Base-by-base conservation (phyloP, 2,113 vertebrate genomes). In the Suncus etruscus region DNA sequence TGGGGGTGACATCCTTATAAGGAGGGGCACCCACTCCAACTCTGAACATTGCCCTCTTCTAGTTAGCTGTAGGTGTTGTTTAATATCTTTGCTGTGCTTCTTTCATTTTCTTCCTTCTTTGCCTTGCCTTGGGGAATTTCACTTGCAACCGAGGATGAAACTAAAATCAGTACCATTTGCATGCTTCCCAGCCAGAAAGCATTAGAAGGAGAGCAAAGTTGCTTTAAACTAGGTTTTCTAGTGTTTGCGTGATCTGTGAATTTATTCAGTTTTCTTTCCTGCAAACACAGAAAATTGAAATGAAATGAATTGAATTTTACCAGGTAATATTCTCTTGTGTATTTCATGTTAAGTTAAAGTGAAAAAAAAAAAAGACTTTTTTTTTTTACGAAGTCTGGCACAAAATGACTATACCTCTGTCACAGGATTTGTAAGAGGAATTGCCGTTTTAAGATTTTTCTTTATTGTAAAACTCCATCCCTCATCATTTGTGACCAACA, bases 241-340 rank as follows among this genome's bases (percentile, higher is more conserved):
- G 47, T 79, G 74, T 84, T 76, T 84, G n/a, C 75, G 25, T 89
- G 83, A 90, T 32, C 45, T 83, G 22, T 76, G 50, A n/a, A 79
- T 91, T 94, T 79, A 82, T 80, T 87, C 7, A 31, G 27, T 75
- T 91, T 86, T 47, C 51, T 86, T 76, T 24, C 7, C 31, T 63
- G 51, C 2, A 90, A 92, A 79, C 48, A 85, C 18, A 87, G 83
- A 93, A 90, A 95, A 91, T 90, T 83, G 51, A 88, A 91, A 92
- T 31, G 72, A 58, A 95, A 77, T 91, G 74, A 83, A 87, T 63
- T 93, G n/a, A 80, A 83, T 58, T 88, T 95, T 72, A 27, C 61
- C 15, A 88, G 25, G 51, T 83, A 47, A 61, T 15, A 32, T 20
- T 93, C 51, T 86, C 50, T 63, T 63, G 50, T 66, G 32, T 89